phyloP scores from a whole-genome alignment of 2,888 invertebrate genomes.

The Agonopterix alstromeriana region DNA sequence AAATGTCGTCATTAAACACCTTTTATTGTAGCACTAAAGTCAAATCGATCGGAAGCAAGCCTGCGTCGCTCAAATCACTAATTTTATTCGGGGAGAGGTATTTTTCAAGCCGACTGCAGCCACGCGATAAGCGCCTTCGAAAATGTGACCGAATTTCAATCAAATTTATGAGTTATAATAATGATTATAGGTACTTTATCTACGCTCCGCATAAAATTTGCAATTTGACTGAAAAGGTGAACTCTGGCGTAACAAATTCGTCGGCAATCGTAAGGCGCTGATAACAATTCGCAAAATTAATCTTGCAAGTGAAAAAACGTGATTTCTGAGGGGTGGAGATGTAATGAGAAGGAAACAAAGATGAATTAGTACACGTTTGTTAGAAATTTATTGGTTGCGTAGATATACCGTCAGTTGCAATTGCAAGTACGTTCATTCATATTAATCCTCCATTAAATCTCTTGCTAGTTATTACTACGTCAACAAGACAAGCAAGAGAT shows the following conservation, averaged over 20 bases:
- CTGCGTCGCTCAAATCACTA: conserved; percentile 47
- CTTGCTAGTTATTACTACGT: too few species aligned
- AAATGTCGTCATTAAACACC: conserved; percentile 60
- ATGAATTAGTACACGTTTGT: conserved; percentile 25
- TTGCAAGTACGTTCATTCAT: too few species aligned
- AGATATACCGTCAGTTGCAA: too few species aligned
- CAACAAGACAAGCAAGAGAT: too few species aligned
- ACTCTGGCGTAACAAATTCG: conserved; percentile 72
- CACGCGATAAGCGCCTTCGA: conserved; percentile 62
- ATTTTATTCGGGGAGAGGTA: conserved; percentile 41
- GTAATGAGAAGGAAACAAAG: conserved; percentile 39
- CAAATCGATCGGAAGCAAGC: conserved; percentile 67
- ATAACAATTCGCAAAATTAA: conserved; percentile 72
- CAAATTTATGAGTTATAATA: conserved; percentile 76
- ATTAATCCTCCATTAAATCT: too few species aligned
- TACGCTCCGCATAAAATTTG: conserved; percentile 65
- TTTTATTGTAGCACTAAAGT: conserved; percentile 61
- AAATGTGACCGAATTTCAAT: conserved; percentile 76
- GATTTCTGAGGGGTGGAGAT: conserved; percentile 31
- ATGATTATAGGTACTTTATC: conserved; percentile 74
- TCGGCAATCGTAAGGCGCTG: conserved; percentile 69
- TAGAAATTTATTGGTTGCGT: background rate
- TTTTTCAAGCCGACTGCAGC: conserved; percentile 73
- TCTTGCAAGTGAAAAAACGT: conserved; percentile 55
- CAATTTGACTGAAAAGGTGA: conserved; percentile 73